Base-by-base conservation (phyloP, 2,113 vertebrate species). In the Bufo bufo region DNA sequence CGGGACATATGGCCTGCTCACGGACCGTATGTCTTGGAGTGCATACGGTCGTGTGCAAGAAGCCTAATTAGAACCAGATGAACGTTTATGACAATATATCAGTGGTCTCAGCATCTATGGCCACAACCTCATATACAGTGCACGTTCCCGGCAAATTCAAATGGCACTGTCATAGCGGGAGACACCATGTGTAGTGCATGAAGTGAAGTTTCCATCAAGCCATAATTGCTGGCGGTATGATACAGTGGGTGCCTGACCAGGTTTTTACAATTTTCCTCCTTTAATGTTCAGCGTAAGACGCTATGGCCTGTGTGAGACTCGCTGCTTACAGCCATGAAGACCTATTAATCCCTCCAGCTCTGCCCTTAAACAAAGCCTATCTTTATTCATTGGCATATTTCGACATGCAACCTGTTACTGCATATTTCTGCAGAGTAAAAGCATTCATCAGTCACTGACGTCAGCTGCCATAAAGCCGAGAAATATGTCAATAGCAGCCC, bases 381-480 rank as follows among this genome's bases (percentile, higher is more conserved):
- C 72, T 66, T 78, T 84, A 63, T 84, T 88, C 71, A 63, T 7
- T 75, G 52, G n/a, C 80, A 78, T 82, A 85, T 78, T 0, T 0
- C 82, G 87, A 23, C 75, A 72, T 66, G 88, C 90, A 72, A 87
- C 66, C 90, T 82, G 90, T 79, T 69, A 82, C 85, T 74, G 0
- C 6, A 0, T 49, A 69, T 0, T 0, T 83, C 75, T 3, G 0
- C 0, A 77, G 52, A 91, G 91, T 91, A 85, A 47, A 47, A 77
- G 86, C 87, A 0, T 54, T 82, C 90, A 85, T 86, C 1, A 0
- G 14, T 65, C 79, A 83, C 84, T 0, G 0, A 88, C 4, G 69
- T 10, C 17, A 54, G 3, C 86, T 87, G 72, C 87, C 90, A 8
- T 90, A 80, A 90, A 89, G 90, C 89, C 66, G 47, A 77, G 9